Evolutionary conservation across 2,797 vertebrate genomes (phyloP), one percentile per base, ranked within the genome.

Genomic region (Manis javanica): DNA sequence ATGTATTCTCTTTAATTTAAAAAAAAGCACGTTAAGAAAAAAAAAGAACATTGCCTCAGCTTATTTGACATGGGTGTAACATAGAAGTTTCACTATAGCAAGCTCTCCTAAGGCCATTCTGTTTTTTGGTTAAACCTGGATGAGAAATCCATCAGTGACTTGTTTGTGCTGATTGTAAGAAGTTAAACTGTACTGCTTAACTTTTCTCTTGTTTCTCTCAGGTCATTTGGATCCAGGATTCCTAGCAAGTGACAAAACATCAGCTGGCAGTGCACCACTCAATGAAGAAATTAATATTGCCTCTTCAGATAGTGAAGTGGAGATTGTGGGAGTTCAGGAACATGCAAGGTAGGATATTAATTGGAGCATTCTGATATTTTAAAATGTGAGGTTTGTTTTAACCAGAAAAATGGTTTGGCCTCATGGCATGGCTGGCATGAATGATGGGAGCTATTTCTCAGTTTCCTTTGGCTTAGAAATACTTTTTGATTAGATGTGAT

Each of bases 281-380:
- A 99, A 99, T 97, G 99, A 99, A 98, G 99, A 99, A 99, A 99
- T 99, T 97, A 99, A 99, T 92, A 98, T 99, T 68, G 98, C 99
- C 42, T 99, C 99, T 96, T 99, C 99, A 2, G 99, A 99, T 97
- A 99, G 99, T 0, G 99, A 99, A 98, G 99, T 99, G 98, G 99
- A 99, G 98, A 99, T 99, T 93, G 99, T 99, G 69, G 99, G 99
- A 59, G 99, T 99, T 98, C 99, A 99, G 96, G 99, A 99, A 97
- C 99, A 99, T 97, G 98, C 99, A 98, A 99, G 99, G 99, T 99
- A 99, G 97, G 97, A 63, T 21, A 34, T 55, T 95, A 90, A 2
- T 13, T 34, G 75, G 79, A 81, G 15, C 79, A 51, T 84, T 72
- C 66, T 94, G 79, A 6, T 78, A 51, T 55, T 93, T 90, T 59